A percentile compares a stretch with the other conserved stretches of the same genome.
Evolutionary conservation across 2,888 invertebrate species (phyloP).

Genomic region (Drosophila ezoana): DNA sequence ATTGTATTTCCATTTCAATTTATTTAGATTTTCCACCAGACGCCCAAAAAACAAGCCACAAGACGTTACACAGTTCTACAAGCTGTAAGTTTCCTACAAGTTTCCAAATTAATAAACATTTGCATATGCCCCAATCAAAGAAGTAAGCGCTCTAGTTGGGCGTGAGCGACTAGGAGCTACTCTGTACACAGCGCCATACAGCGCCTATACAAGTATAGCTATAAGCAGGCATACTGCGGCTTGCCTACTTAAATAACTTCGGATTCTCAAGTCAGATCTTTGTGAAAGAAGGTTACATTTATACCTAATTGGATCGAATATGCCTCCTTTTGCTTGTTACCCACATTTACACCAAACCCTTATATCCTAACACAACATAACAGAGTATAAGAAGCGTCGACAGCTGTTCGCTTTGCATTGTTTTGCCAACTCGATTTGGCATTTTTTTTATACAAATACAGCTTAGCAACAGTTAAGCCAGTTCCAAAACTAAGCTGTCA

Average conservation of each 20-base stretch:
- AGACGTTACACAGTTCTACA: constrained; percentile 23
- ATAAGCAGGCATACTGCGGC: no score
- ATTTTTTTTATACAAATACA: constrained; percentile 10
- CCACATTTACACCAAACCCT: no score
- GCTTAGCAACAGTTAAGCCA: constrained; percentile 19
- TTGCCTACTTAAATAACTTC: no score
- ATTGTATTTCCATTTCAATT: constrained; percentile 55
- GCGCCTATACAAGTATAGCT: no score
- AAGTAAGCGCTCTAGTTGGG: not conserved
- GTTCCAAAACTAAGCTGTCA: constrained; percentile 5
- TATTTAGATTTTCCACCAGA: constrained; percentile 36
- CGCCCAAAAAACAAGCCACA: constrained; percentile 13
- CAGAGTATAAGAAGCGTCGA: constrained; percentile 4
- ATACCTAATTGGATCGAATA: no score
- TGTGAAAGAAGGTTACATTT: no score
- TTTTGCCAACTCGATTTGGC: constrained; percentile 11
- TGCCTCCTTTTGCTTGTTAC: no score
- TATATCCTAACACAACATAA: no score
- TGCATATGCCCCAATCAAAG: constrained; percentile 30
- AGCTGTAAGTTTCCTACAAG: constrained; percentile 36
- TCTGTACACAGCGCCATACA: no score
- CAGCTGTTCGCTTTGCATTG: constrained; percentile 44
- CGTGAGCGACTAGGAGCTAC: not conserved
- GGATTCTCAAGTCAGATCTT: no score
- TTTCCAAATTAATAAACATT: constrained; percentile 63